phyloP scores from a whole-genome alignment of 2,797 vertebrate species.

The Sparidentex hasta region DNA sequence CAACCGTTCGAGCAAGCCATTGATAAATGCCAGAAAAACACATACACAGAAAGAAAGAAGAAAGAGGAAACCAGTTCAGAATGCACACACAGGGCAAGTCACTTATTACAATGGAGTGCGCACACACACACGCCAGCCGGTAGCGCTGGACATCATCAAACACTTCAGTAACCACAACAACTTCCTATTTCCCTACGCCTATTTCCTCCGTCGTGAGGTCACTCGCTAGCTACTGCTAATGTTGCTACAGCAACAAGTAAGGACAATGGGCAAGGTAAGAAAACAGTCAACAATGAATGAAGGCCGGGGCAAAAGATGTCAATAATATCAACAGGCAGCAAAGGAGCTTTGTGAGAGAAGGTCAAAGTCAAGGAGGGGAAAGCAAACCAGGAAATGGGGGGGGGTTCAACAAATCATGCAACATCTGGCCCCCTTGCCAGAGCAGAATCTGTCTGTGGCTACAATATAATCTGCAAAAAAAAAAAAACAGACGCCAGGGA shows the following conservation, averaged over 20 bases:
- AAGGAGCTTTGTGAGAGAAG: conserved; percentile 9
- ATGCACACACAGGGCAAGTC: conserved; percentile 16
- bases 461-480: conserved; percentile 13
- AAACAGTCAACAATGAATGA: conserved; percentile 40
- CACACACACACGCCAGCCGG: conserved; percentile 35
- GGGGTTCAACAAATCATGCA: conserved; percentile 12
- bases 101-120: conserved; percentile 23
- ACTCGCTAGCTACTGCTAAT: conserved; percentile 48
- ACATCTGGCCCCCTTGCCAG: background rate
- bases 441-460: background rate
- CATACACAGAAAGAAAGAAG: background rate
- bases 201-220: conserved; percentile 80
- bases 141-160: conserved; percentile 81
- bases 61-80: conserved; percentile 43
- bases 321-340: conserved; percentile 4
- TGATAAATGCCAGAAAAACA: conserved; percentile 68
- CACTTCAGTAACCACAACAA: conserved; percentile 85
- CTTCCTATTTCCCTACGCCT: conserved; percentile 83
- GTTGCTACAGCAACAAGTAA: conserved; percentile 44
- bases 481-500: conserved; percentile 6
- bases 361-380: background rate
- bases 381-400: background rate
- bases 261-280: conserved; percentile 20
- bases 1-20: conserved; percentile 41
- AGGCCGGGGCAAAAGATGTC: background rate